Percentiles rank a stretch among this genome's conserved stretches.
Evolutionary conservation across 2,888 invertebrate genomes (phyloP).

Genomic region (Mythimna albipuncta): DNA sequence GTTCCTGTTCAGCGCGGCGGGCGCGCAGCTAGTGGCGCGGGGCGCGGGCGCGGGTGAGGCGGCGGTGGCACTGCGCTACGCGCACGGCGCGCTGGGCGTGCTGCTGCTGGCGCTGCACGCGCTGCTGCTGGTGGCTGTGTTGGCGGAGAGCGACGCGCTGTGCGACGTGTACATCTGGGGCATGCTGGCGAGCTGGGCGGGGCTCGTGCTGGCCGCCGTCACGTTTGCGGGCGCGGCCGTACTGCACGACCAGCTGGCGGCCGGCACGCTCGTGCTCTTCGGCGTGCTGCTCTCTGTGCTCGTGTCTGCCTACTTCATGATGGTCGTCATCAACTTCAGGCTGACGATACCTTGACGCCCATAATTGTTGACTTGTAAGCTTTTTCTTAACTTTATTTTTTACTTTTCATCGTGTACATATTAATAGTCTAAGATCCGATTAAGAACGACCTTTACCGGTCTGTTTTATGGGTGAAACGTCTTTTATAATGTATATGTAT

Average conservation of each 20-base stretch:
- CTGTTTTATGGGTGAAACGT: no score
- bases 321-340: constrained; percentile 73
- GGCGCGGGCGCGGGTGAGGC: constrained; percentile 47
- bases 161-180: constrained; percentile 75
- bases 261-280: constrained; percentile 16
- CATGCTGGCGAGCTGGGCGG: constrained; percentile 56
- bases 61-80: constrained; percentile 55
- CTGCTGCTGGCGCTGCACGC: constrained; percentile 66
- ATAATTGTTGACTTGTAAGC: constrained; percentile 37
- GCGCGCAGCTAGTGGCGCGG: constrained; percentile 46
- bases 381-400: constrained; percentile 6
- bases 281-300: constrained; percentile 45
- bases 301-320: constrained; percentile 63
- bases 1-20: constrained; percentile 57
- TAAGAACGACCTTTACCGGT: no score
- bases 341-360: constrained; percentile 71
- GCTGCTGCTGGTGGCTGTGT: constrained; percentile 65
- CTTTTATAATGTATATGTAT: no score
- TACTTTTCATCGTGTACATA: constrained; percentile 15
- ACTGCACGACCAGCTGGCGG: constrained; percentile 10
- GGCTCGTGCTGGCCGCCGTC: constrained; percentile 26
- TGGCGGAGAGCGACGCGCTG: constrained; percentile 63
- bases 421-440: no score
- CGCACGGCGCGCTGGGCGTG: constrained; percentile 69
- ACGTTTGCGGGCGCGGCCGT: constrained; percentile 29